Evolutionary conservation across 2,797 vertebrate genomes (phyloP), one percentile per base, ranked within the genome.

Genomic region (Crax fasciolata): DNA sequence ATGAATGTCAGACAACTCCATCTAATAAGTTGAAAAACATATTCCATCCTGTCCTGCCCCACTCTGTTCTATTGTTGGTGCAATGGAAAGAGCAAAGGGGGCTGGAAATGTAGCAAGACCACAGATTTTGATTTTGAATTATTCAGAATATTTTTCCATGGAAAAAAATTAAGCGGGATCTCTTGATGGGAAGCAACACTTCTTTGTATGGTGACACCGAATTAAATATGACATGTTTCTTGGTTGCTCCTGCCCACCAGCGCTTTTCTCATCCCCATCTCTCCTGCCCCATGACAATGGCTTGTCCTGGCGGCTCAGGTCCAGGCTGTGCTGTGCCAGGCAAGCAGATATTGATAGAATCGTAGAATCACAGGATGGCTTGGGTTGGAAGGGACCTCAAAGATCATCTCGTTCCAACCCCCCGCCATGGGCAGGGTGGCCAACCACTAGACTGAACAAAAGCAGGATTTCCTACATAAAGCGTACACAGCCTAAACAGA

Each of bases 1-100:
- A 51, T 49, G 28, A 39, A 78, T 65, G 68, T 67, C 72, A 89
- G 65, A 54, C 39, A 68, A 54, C 75, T 95, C 91, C 20, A 65
- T 55, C 68, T 81, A 87, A 75, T 77, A 87, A 46, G 52, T 49
- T 67, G 52, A 87, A 89, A 92, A 89, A 85, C 41, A 11, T 38
- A 85, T 94, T 87, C 52, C 19, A 58, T 10, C 9, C 28, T 23
- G 5, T 52, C 54, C 73, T 84, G 62, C 67, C 41, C 38, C 73
- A 41, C 49, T 91, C 65, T 85, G 7, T 61, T 77, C 58, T 80
- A 25, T 57, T 80, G 78, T 85, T 65, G 77, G 46, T 61, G 57
- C 32, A 54, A 39, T 8, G 24, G 16, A 41, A 85, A 82, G n/a
- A 89, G 49, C 59, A 72, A 74, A 80, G 21, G 5, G 0, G 2